Evolutionary conservation across 2,113 vertebrate genomes (phyloP).

Genomic region (Zosterops lateralis): DNA sequence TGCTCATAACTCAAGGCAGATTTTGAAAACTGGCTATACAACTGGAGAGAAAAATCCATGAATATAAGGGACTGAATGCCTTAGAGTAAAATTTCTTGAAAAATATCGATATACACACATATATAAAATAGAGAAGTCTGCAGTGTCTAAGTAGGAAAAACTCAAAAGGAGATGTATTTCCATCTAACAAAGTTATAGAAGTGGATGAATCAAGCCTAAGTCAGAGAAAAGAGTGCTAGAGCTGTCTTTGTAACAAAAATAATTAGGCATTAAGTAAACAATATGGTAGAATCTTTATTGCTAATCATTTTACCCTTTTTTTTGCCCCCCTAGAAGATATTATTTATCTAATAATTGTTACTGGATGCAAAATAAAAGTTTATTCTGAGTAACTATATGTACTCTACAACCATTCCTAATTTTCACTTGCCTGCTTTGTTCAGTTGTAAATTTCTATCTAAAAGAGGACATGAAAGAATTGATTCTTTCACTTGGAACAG

Average conservation of each 20-base stretch:
- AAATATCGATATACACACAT: accelerated
- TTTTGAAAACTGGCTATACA: background rate
- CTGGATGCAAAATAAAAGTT: background rate
- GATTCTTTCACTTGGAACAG: background rate
- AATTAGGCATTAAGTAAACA: background rate
- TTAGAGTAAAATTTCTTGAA: background rate
- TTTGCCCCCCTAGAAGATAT: background rate
- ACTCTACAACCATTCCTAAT: background rate
- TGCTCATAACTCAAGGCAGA: background rate
- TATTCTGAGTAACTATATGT: background rate
- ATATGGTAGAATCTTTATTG: background rate
- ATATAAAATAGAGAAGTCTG: background rate
- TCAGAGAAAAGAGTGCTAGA: background rate
- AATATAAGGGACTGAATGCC: background rate
- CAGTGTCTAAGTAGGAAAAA: background rate
- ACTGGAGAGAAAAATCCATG: background rate
- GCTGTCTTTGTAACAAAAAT: background rate
- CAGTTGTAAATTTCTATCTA: background rate
- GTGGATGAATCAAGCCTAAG: background rate
- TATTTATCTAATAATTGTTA: background rate
- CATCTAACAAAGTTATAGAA: background rate
- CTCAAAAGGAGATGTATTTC: background rate
- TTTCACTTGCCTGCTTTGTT: background rate
- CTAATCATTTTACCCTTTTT: background rate
- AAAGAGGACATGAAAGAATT: background rate